A percentile compares a stretch with the other conserved stretches of the same genome.
Evolutionary conservation across 1,140 invertebrate genomes (phyloP).

Genomic region (Neodiprion pinetum): DNA sequence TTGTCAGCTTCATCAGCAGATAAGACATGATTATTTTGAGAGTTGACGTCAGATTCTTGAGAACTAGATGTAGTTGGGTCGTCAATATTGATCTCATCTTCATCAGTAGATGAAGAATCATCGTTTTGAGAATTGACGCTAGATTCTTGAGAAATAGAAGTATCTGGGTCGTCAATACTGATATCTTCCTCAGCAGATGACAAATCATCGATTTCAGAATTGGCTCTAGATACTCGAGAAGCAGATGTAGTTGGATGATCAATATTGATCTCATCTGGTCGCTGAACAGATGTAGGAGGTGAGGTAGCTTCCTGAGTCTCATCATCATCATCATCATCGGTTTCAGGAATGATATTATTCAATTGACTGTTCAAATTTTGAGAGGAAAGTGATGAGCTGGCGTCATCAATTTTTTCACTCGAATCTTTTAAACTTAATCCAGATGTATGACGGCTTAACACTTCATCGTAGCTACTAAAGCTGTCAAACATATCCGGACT

Average conservation of each 20-base stretch:
- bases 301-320: neutral
- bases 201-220: no score
- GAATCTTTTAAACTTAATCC: constrained; percentile 9
- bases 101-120: constrained; percentile 9
- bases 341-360: constrained; percentile 13
- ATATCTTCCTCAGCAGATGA: no score
- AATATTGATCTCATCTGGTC: no score
- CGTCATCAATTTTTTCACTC: constrained; percentile 10
- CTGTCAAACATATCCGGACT: constrained; percentile 18
- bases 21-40: constrained; percentile 9
- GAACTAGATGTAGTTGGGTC: neutral
- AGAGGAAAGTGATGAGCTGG: constrained; percentile 13
- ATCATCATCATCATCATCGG: constrained; percentile 15
- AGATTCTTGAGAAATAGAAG: constrained; percentile 7
- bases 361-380: constrained; percentile 5
- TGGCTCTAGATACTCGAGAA: no score
- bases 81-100: constrained; percentile 9
- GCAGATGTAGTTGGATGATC: no score
- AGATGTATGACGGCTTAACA: constrained; percentile 11
- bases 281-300: neutral
- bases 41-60: neutral
- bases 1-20: constrained; percentile 2
- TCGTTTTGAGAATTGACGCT: neutral
- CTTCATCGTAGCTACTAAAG: neutral
- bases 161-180: neutral